phyloP scores from a whole-genome alignment of 1,140 invertebrate genomes.

The Pseudomyrmex dendroicus region DNA sequence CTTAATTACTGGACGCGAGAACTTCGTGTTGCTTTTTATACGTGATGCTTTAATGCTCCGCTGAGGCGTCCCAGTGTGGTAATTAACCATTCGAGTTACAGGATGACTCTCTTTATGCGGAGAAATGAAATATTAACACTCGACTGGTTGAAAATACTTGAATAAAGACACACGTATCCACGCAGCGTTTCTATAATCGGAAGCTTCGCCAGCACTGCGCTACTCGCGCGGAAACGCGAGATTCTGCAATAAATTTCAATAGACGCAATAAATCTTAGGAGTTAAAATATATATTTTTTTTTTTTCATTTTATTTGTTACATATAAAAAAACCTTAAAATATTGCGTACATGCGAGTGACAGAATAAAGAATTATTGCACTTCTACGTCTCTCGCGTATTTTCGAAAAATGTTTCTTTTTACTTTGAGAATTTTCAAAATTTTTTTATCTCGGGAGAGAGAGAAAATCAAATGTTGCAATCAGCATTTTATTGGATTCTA shows the following conservation, averaged over 20 bases:
- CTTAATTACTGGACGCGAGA: conserved; percentile 32
- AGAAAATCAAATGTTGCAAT: not conserved
- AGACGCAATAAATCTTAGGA: conserved; percentile 1
- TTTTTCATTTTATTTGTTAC: not conserved
- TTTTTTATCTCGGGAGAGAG: not conserved
- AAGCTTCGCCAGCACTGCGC: not conserved
- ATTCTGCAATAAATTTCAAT: conserved; percentile 27
- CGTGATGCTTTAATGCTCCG: conserved; percentile 39
- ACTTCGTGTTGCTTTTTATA: conserved; percentile 34
- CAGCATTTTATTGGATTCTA: too few species aligned
- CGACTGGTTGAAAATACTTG: conserved; percentile 20
- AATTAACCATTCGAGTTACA: conserved; percentile 52
- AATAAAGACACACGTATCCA: not conserved
- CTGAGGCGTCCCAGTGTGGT: conserved; percentile 40
- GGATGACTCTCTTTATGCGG: conserved; percentile 25
- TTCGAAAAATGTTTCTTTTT: not conserved
- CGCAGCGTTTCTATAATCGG: too few species aligned
- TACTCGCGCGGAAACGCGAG: conserved; percentile 12
- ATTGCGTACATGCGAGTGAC: too few species aligned
- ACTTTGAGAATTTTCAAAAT: not conserved
- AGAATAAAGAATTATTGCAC: not conserved
- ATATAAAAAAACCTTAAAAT: too few species aligned
- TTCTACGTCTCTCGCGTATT: not conserved
- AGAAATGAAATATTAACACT: conserved; percentile 18
- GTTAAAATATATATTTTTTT: not conserved